Base-by-base conservation (phyloP, 2,797 vertebrate species). In the Myotis myotis region DNA sequence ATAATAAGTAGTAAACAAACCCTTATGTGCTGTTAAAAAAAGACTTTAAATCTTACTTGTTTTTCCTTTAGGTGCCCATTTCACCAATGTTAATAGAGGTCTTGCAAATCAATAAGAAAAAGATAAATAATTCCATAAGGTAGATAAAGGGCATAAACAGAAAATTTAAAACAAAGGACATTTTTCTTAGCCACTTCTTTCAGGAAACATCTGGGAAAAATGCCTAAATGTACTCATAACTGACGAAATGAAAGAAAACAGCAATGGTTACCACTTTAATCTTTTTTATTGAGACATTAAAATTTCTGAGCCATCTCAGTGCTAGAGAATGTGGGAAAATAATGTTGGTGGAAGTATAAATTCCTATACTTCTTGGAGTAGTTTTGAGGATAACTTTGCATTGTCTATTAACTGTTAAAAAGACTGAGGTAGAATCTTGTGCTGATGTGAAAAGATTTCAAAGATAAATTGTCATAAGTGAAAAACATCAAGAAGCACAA, bases 241-340 rank as follows among this genome's bases (percentile, higher is more conserved):
- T 87, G 9, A 70, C 71, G 25, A 90, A 89, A 87, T 89, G 86
- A 49, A 80, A 89, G 62, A 79, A 92, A 93, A 78, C 22, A 80
- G 28, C 49, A 87, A 1, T 66, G 55, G 64, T 30, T 74, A 53
- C 30, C 3, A 79, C 20, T 74, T 91, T 80, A 2, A 30, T 87
- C 49, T 71, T 93, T 75, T 87, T 62, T 53, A 55, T 44, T 41
- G 36, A 53, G 51, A 89, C n/a, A 76, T 81, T 86, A 33, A 83
- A 66, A 30, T 47, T 84, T 90, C 92, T 92, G 76, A 92, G 78
- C 44, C 75, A 38, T 84, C 66, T 93, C 5, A 70, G 30, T 55
- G 53, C 47, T 92, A 64, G 38, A 74, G 49, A 78, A 62, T 78
- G 9, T 23, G 41, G 13, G 44, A 57, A 84, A 72, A 75, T 68